These are phyloP conservation scores for Neofelis nebulosa DNA, from an alignment of 2,113 vertebrate species.

Conservation along the genomic window DNA sequence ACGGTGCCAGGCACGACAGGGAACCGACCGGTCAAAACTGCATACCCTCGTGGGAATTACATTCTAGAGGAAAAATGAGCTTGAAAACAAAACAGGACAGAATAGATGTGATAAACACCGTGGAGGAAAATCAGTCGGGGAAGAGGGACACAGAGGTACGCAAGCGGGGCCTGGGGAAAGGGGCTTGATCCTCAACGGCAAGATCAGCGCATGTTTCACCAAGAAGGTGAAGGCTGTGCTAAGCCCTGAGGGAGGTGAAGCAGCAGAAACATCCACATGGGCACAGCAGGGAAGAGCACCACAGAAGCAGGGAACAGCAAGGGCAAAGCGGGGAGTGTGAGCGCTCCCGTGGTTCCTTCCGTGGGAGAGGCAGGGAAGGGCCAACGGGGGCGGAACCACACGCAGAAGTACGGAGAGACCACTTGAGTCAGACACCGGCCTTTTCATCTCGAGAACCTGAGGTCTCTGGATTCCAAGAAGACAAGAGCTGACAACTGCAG, in stretches of 20 bases:
- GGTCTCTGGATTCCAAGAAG: background rate
- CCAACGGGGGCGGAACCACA: no score
- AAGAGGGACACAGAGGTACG: background rate
- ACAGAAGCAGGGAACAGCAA: background rate
- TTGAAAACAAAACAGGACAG: background rate
- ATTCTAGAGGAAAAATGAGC: background rate
- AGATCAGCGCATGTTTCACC: background rate
- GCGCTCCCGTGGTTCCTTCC: no score
- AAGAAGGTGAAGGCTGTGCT: background rate
- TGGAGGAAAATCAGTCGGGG: background rate
- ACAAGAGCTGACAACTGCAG: background rate
- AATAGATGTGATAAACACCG: background rate
- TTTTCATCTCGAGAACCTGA: background rate
- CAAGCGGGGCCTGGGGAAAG: accelerated
- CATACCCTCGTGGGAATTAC: background rate
- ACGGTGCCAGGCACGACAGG: background rate
- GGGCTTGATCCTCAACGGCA: background rate
- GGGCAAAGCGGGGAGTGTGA: background rate
- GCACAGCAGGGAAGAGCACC: background rate
- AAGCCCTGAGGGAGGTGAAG: background rate
- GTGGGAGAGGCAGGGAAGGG: background rate
- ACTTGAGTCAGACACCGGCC: background rate
- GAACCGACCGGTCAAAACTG: background rate
- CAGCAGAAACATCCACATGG: background rate
- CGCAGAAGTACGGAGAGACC: background rate